phyloP scores from a whole-genome alignment of 2,797 vertebrate species.

The Rhyacichthys aspro region DNA sequence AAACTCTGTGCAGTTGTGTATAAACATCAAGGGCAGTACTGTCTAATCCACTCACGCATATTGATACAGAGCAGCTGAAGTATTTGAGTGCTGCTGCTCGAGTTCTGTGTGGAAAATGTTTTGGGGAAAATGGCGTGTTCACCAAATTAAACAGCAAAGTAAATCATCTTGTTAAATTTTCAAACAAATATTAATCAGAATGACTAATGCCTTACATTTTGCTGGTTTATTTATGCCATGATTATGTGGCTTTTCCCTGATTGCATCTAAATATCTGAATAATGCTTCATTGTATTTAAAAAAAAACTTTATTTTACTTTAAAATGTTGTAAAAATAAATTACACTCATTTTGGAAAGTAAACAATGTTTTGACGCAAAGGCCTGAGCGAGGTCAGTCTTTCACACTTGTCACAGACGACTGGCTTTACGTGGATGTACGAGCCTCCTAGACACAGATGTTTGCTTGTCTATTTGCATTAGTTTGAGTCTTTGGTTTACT shows the following conservation, averaged over 20 bases:
- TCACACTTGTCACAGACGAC: background rate
- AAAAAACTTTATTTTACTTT: background rate
- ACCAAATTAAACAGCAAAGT: constrained; percentile 38
- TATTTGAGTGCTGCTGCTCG: constrained; percentile 36
- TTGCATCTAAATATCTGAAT: constrained; percentile 25
- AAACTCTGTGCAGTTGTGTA: constrained; percentile 54
- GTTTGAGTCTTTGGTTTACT: constrained; percentile 50
- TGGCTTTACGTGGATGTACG: constrained; percentile 13
- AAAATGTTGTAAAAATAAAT: constrained; percentile 5
- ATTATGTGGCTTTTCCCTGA: constrained; percentile 28
- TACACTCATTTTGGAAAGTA: background rate
- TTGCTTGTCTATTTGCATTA: constrained; percentile 48
- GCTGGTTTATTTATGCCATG: constrained; percentile 34
- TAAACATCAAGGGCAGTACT: constrained; percentile 49
- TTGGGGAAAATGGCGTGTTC: constrained; percentile 33
- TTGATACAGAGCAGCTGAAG: constrained; percentile 40
- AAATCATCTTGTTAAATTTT: constrained; percentile 58
- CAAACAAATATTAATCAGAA: constrained; percentile 61
- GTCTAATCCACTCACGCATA: constrained; percentile 50
- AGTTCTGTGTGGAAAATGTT: constrained; percentile 54
- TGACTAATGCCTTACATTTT: constrained; percentile 53
- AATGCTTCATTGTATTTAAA: constrained; percentile 8
- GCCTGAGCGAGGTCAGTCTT: background rate
- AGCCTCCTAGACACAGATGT: constrained; percentile 31
- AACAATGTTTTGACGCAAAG: constrained; percentile 9